Base-by-base conservation (phyloP, 2,113 vertebrate species). In the Notothenia rossii region DNA sequence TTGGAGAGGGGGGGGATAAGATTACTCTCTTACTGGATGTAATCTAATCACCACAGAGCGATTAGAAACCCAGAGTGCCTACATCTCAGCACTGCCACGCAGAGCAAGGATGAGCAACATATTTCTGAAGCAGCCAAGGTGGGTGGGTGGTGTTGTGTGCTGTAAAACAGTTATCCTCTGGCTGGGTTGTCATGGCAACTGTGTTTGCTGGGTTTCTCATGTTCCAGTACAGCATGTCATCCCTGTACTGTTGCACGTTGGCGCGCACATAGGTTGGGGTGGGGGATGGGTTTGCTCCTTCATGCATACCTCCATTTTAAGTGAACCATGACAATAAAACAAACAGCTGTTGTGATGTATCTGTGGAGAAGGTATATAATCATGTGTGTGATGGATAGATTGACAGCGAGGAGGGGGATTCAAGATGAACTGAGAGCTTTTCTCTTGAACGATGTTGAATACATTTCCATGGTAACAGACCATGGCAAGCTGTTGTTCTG, bases 131-230 rank as follows among this genome's bases (percentile, higher is more conserved):
- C 80, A 80, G 69, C 72, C 79, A 70, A 88, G 85, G 71, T 81
- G 79, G 3, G 89, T 91, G 87, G 89, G 91, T 82, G 82, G 77
- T 78, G 80, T 82, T 86, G 14, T 69, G 17, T 72, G 82, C 85
- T 85, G 81, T 88, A 92, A 92, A 93, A 91, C 86, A 86, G 91
- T 93, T 93, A 93, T 94, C 90, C 93, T 88, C 89, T 92, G 89
- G 89, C 90, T 85, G 87, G 74, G 94, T 95, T 89, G 95, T 91
- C 93, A 95, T 95, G 91, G 93, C 87, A 95, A 95, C 95, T 91
- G 93, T 89, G 89, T 93, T 88, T 72, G 90, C 86, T 79, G 84
- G 84, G 87, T 87, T 85, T 86, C 90, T 91, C 86, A 77, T 93
- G 87, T 91, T 90, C 83, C 77, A 82, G 81, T 88, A 90, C 86